Evolutionary conservation across 2,888 invertebrate genomes (phyloP), one percentile per base, ranked within the genome.

Genomic region (Polydrusus cervinus): DNA sequence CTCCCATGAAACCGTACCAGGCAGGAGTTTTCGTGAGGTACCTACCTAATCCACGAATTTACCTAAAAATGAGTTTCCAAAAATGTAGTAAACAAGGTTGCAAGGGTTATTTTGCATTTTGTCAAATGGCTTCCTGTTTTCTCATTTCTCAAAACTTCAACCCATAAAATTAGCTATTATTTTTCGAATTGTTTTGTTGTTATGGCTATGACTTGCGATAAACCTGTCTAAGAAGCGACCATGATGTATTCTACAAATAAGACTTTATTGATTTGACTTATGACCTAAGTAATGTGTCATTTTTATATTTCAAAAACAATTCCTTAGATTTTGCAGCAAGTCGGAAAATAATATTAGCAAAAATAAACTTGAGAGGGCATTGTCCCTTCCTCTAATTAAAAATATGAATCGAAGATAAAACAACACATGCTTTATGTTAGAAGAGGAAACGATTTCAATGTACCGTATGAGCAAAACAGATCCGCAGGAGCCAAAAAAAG

Each of bases 351-450:
- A 13, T 43, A 40, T 69, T 13, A 18, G 20, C 30, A 45, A 64
- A 65, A 68, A 53, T 64, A 43, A 64, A 65, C 14, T 34, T 30
- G 30, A 34, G 51, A 61, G 76, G 53, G 73, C 76, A 76, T 66
- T 76, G 76, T 69, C 76, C 73, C 73, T 76, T 73, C 40, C 18
- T 25, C 20, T 30, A 66, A 73, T 55, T 74, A 66, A 77, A 74
- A 62, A 45, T 68, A 16, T 67, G 3, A 47, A 43, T 20, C 40
- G 34, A 65, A 45, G 71, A 74, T 71, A 62, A 79, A 80, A 81
- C 79, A 83, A 82, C 82, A 82, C 78, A 79, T 78, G 82, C 81
- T 80, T 82, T 82, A 80, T 82, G 80, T 81, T 80, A 78, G 71
- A 78, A 81, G 79, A 82, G 82, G 82, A 82, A 82, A 78, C 74